Base-by-base conservation (phyloP, 2,888 invertebrate genomes). In the Ditylenchus weischeri region DNA sequence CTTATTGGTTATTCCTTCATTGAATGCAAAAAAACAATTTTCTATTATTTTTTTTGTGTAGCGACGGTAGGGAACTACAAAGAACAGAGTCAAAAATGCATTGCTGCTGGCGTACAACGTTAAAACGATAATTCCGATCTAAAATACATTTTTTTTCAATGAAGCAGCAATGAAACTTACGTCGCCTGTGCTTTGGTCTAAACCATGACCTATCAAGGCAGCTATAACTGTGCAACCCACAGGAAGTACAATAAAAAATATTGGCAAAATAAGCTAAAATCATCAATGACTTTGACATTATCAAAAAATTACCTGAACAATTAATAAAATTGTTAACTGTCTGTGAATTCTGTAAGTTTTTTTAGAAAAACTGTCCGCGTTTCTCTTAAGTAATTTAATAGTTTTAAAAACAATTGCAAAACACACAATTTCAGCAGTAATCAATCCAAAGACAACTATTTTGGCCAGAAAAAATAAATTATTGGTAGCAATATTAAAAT, bases 241-340 rank as follows among this genome's bases (percentile, higher is more conserved):
- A 54, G 54, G 54, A 11, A 29, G 23, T 13, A 54, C 29, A 8
- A 54, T 23, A 2, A 54, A 54, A 13, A 54, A 23, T 13, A 54
- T 54, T 15, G 54, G 54, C 10, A 29, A 18, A 10, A 29, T 29
- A 11, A 54, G 54, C 54, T 54, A 54, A 11, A 54, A 54, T 43
- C 43, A 2, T 3, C 8, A 13, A 43, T 15, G 11, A 43, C 13
- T 43, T 43, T 8, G 29, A 29, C 29, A 29, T 43, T 43, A 38
- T 13, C 11, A 43, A 43, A 43, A 43, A 43, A 43, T 29, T 54
- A 54, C 54, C 54, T 54, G 54, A 2, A 54, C 54, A 54, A 54
- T 54, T 29, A 54, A 18, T 7, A 54, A 29, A 21, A 29, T 29
- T 11, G n/a, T 54, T 18, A 54, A 54, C n/a, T 54, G 54, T 21